Percentiles rank a stretch among this genome's conserved stretches.
Conservation (phyloP, 2,888 invertebrate species). For the Monoplex corrugatus region DNA sequence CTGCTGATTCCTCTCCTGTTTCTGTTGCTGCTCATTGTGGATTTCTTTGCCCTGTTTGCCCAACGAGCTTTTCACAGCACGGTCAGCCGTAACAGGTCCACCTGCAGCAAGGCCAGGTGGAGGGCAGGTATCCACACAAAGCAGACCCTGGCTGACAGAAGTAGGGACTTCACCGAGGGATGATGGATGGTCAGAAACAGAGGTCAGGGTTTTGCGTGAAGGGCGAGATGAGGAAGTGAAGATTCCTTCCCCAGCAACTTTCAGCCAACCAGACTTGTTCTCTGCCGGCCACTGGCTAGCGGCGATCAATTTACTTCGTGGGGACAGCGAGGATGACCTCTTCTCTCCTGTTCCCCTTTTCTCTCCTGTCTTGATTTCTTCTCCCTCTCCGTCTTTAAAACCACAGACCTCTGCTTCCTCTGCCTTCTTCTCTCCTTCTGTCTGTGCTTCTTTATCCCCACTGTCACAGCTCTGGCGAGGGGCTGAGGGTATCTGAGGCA, state of each 20-base stretch:
- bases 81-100: not conserved
- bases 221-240: not conserved
- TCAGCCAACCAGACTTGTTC: slow-evolving; percentile 30
- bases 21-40: slow-evolving; percentile 43
- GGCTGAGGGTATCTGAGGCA: not conserved
- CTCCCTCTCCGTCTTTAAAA: not conserved
- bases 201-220: not conserved
- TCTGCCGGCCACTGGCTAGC: slow-evolving; percentile 33
- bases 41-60: slow-evolving; percentile 45
- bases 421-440: not conserved
- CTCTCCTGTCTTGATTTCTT: not conserved
- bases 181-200: not conserved
- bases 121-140: not conserved
- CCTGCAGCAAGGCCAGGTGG: not conserved
- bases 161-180: not conserved
- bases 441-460: not conserved
- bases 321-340: not conserved
- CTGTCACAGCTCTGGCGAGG: not conserved
- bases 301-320: not conserved
- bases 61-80: not conserved
- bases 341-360: not conserved
- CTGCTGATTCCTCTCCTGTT: not conserved
- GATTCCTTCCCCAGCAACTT: slow-evolving; percentile 46
- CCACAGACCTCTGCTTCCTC: not conserved
- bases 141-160: not conserved